Base-by-base conservation (phyloP, 1,140 invertebrate genomes). In the Caenorhabditis briggsae region DNA sequence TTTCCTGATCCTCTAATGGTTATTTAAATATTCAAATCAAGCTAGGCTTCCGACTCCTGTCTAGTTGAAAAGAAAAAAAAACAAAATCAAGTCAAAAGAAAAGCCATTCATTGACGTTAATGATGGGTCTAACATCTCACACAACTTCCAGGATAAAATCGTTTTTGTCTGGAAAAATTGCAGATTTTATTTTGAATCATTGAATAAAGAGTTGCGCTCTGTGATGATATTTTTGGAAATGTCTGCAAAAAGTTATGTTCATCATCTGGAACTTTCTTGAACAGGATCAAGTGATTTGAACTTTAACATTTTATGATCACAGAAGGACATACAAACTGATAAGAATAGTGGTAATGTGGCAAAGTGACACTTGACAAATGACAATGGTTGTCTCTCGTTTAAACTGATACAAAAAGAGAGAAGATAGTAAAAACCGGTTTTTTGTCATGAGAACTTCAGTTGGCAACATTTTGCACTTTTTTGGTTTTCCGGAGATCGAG, bases 1-100 rank as follows among this genome's bases (percentile, higher is more conserved):
- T 18, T 70, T 70, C 64, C 64, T 46, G 64, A 70, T 70, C 64
- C 64, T 46, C 46, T 70, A 70, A 14, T 70, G 64, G 12, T 70
- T 20, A 43, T 46, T 46, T 70, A 12, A 61, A 20, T n/a, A 20
- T 58, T 58, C 56, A 33, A 23, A 70, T 70, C 64, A 70, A 70
- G 18, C 6, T n/a, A n/a, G 56, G 56, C 18, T 59, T 59, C 56
- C 20, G 64, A 41, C 14, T 70, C 43, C 59, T 33, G 33, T 33
- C 33, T 33, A 23, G 23, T 16, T n/a, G 12, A 12, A 61, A 23
- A 25, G 2, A 18, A 70, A 43, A 70, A 33, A 61, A 9, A 2
- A 70, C 64, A 43, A 9, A 70, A 25, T 6, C 41, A 43, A 41
- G 43, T 70, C 41, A 70, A 41, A 53, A 5, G 18, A 70, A 70